phyloP scores from a whole-genome alignment of 2,888 invertebrate species.

The Polyommatus iphigenia region DNA sequence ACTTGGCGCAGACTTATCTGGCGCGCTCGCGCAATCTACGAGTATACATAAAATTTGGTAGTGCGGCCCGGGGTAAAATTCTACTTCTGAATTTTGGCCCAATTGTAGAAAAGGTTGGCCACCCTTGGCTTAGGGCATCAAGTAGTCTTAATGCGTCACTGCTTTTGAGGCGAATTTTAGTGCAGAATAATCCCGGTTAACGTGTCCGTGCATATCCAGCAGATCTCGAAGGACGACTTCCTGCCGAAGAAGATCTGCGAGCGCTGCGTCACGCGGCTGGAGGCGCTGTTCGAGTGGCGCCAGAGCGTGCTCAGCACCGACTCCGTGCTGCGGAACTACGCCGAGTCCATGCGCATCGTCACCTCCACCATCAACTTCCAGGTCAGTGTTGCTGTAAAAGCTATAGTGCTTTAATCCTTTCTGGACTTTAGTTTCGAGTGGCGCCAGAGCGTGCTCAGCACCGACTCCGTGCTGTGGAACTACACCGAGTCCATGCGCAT shows the following conservation, averaged over 20 bases:
- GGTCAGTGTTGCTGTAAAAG: no score
- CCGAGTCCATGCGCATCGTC: conserved; percentile 84
- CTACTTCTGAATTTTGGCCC: no score
- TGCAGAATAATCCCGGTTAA: background rate
- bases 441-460: conserved; percentile 83
- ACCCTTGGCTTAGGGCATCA: no score
- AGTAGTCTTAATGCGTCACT: background rate
- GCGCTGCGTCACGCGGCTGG: conserved; percentile 82
- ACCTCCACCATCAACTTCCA: conserved; percentile 85
- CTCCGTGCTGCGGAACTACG: conserved; percentile 84
- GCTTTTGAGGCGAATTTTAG: background rate
- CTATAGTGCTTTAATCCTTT: no score
- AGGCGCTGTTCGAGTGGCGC: conserved; percentile 85
- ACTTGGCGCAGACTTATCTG: no score
- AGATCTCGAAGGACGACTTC: conserved; percentile 87
- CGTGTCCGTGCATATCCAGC: conserved; percentile 51
- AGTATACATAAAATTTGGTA: no score
- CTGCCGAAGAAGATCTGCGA: conserved; percentile 87
- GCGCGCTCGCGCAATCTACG: no score
- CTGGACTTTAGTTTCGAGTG: no score
- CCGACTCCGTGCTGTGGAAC: conserved; percentile 83
- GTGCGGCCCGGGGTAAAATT: no score
- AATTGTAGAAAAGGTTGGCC: no score
- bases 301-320: conserved; percentile 84
- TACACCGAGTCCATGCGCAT: conserved; percentile 85